Conservation (phyloP, 2,797 vertebrate species). For the Prionace glauca region DNA sequence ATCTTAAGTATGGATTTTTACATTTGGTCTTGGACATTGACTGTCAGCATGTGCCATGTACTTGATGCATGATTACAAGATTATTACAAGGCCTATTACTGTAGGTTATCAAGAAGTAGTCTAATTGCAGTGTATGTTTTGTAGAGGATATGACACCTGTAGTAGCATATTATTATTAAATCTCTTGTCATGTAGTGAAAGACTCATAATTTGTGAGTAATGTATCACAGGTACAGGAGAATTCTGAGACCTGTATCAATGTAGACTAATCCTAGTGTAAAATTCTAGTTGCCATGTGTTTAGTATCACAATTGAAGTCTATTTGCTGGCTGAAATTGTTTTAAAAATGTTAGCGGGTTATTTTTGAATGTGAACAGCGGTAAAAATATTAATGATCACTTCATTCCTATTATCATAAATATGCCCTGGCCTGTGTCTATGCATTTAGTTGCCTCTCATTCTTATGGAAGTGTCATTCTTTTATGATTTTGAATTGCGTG, state of each 20-base stretch:
- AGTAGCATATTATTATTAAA: background rate
- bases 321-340: background rate
- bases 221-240: background rate
- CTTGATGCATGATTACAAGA: conserved; percentile 7
- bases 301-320: background rate
- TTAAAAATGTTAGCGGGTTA: background rate
- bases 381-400: background rate
- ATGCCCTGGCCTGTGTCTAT: background rate
- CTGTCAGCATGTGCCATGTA: background rate
- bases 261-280: background rate
- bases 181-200: background rate
- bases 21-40: background rate
- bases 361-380: background rate
- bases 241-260: background rate
- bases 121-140: background rate
- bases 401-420: background rate
- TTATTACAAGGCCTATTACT: background rate
- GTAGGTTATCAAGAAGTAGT: background rate
- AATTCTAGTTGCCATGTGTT: background rate
- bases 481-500: background rate
- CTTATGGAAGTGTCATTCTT: background rate
- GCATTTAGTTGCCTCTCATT: background rate
- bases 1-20: conserved; percentile 9
- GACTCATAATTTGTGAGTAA: background rate
- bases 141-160: background rate